Evolutionary conservation across 1,140 invertebrate genomes (phyloP).

Genomic region (Probaryconus sp.): DNA sequence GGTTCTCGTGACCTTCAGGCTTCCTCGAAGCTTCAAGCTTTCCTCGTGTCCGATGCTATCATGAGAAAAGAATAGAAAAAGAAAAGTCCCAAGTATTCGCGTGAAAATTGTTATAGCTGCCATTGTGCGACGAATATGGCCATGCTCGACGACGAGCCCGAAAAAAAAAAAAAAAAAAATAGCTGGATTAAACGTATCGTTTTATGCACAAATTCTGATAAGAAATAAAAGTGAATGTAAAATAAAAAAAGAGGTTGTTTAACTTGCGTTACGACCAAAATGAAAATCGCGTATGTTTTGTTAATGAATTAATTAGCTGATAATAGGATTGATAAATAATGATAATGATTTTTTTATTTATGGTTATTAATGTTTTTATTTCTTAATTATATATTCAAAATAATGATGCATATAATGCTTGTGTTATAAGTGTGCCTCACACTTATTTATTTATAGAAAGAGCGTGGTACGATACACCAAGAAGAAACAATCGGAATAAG

Average conservation of each 20-base stretch:
- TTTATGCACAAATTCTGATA: too few species aligned
- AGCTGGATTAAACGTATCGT: too few species aligned
- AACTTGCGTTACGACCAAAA: too few species aligned
- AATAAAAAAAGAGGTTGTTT: too few species aligned
- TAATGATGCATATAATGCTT: conserved; percentile 37
- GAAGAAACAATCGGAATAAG: conserved; percentile 42
- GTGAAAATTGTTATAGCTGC: neutral
- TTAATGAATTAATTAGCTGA: too few species aligned
- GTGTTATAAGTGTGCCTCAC: conserved; percentile 3
- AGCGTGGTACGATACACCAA: conserved; percentile 21
- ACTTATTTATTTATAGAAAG: conserved; percentile 1
- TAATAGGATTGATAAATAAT: too few species aligned
- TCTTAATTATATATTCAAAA: conserved; percentile 29
- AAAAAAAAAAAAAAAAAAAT: neutral
- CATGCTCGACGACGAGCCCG: neutral
- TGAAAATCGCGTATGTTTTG: too few species aligned
- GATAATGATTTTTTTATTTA: too few species aligned
- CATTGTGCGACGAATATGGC: neutral
- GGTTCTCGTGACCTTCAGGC: conserved; percentile 32
- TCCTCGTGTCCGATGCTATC: conserved; percentile 10
- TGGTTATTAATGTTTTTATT: conserved; percentile 14
- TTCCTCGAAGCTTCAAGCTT: conserved; percentile 27
- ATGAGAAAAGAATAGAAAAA: conserved; percentile 17
- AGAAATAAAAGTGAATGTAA: too few species aligned
- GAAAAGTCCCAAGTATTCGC: neutral